Evolutionary conservation across 2,113 vertebrate species (phyloP).

Genomic region (Variabilichromis moorii): DNA sequence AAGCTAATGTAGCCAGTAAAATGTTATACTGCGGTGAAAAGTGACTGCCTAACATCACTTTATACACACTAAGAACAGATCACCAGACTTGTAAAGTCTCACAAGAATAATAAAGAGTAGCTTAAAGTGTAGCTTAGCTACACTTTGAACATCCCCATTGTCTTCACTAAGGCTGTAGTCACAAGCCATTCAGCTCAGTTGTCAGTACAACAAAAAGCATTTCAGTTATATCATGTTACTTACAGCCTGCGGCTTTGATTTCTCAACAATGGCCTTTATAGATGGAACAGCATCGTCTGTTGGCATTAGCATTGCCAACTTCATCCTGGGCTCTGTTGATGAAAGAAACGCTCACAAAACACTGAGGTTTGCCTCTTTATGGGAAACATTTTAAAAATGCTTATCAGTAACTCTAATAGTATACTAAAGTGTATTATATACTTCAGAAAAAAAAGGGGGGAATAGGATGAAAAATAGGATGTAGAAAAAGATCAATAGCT

Average conservation of each 20-base stretch:
- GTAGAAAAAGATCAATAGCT: neutral
- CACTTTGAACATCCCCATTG: neutral
- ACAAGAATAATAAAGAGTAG: neutral
- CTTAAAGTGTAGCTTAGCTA: neutral
- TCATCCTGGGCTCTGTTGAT: neutral
- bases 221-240: neutral
- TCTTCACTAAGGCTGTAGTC: neutral
- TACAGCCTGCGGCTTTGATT: neutral
- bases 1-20: neutral
- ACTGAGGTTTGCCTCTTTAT: neutral
- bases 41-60: neutral
- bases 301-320: neutral
- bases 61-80: neutral
- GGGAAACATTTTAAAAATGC: neutral
- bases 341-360: neutral
- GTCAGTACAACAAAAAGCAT: neutral
- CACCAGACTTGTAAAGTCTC: neutral
- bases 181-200: neutral
- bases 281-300: neutral
- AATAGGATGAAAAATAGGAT: neutral
- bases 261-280: neutral
- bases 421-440: neutral
- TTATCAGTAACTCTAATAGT: neutral
- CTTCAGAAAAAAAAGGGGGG: neutral
- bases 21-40: neutral